Evolutionary conservation across 2,113 vertebrate species (phyloP), one percentile per base, ranked within the genome.

Genomic region (Oplegnathus fasciatus): DNA sequence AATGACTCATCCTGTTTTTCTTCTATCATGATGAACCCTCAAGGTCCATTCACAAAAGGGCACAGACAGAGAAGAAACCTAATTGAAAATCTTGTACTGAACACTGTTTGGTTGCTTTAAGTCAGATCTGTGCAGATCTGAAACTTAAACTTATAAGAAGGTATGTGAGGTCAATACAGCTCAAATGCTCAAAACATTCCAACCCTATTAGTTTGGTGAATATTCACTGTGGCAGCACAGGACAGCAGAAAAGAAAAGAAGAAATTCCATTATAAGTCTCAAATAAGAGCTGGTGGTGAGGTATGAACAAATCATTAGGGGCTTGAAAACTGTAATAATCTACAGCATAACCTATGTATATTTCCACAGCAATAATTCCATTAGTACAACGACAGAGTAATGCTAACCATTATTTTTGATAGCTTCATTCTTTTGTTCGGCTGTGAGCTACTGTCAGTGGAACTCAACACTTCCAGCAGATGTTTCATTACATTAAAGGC

Each of bases 1-100:
- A 74, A 42, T 80, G 84, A 88, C 68, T 86, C 82, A 87, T 71
- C 46, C 9, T 60, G 10, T 30, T 54, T 75, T 48, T 71, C 52
- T 24, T 70, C 62, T 20, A 32, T 7, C n/a, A 15, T 14, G 24
- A 50, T 64, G 9, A 52, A 83, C 48, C 64, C 50, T 72, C 67
- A 46, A 82, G 62, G 62, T 67, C 50, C 75, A 65, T 75, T 84
- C 54, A 80, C 40, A 83, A 82, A 61, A 48, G 64, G 3, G 2
- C 50, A 40, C 14, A 52, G 14, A 37, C 28, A 44, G 7, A 15
- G 64, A 58, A 46, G 13, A 50, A 11, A 64, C 24, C 26, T 60
- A 18, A 85, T 24, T 62, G 61, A 65, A 83, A 46, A 48, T 11
- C 64, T 71, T 58, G 9, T 8, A 7, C 13, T 28, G 6, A 75